phyloP scores from a whole-genome alignment of 2,797 vertebrate genomes.

The Tamandua tetradactyla region DNA sequence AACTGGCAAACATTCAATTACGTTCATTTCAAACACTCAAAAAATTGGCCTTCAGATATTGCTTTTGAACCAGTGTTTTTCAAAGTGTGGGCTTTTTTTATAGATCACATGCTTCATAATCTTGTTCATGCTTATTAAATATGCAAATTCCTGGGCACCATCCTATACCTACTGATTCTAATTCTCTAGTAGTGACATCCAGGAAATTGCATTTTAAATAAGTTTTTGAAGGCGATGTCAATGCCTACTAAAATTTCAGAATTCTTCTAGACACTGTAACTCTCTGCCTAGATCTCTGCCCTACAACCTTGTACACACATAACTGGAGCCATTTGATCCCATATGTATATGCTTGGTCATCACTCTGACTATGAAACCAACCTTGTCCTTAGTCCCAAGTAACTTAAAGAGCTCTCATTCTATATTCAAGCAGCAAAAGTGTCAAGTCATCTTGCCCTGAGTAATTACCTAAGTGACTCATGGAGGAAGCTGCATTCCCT shows the following conservation, averaged over 20 bases:
- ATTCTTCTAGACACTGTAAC: background rate
- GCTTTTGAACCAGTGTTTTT: background rate
- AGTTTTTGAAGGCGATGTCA: background rate
- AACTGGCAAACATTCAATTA: background rate
- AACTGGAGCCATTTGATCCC: background rate
- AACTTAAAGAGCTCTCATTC: constrained; percentile 8
- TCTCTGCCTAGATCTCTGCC: background rate
- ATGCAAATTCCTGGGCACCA: background rate
- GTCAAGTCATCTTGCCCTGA: constrained; percentile 11
- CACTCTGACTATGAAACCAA: background rate
- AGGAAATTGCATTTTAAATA: constrained; percentile 30
- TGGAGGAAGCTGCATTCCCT: background rate
- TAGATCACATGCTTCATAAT: background rate
- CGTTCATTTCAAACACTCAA: background rate
- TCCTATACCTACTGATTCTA: background rate
- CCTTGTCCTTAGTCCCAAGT: background rate
- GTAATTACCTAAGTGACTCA: background rate
- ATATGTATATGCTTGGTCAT: background rate
- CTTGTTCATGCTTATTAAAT: background rate
- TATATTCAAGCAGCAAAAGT: background rate
- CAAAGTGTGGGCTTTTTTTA: background rate
- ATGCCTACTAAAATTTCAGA: background rate
- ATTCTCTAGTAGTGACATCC: background rate
- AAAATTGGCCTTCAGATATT: background rate
- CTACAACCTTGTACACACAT: background rate